Conservation (phyloP, 1,140 invertebrate species). For the Scaptodrosophila lebanonensis region DNA sequence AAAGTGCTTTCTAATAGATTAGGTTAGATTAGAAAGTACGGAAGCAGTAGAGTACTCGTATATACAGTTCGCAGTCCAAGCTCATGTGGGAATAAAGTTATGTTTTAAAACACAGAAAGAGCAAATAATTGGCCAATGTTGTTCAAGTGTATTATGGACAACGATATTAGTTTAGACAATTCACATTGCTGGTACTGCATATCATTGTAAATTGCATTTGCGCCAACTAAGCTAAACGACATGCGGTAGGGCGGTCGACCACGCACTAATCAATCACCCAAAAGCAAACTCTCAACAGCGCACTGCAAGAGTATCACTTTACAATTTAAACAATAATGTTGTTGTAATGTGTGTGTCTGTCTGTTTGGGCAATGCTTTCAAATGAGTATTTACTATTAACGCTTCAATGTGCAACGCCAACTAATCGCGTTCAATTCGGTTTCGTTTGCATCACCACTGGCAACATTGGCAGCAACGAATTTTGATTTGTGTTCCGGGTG, state of each 20-base stretch:
- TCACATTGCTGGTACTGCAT: background rate
- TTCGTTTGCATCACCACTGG: conserved; percentile 18
- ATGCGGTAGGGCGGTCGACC: conserved; percentile 17
- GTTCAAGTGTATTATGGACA: no score
- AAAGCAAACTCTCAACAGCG: conserved; percentile 14
- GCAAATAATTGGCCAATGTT: no score
- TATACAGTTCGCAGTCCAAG: no score
- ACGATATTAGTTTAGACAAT: background rate
- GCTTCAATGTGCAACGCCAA: conserved; percentile 1
- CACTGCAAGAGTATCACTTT: conserved; percentile 53
- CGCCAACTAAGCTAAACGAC: conserved; percentile 50
- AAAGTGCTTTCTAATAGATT: no score
- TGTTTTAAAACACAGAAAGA: no score
- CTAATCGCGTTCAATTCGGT: conserved; percentile 29
- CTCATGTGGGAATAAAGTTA: no score
- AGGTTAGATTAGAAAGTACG: no score
- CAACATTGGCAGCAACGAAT: conserved; percentile 2
- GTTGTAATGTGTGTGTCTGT: conserved; percentile 18
- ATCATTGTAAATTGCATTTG: conserved; percentile 1
- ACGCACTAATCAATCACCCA: background rate
- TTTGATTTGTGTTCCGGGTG: conserved; percentile 33
- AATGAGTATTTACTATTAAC: background rate
- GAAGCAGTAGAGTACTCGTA: no score
- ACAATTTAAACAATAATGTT: conserved; percentile 59
- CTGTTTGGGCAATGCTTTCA: conserved; percentile 1